Conservation (phyloP, 2,113 vertebrate genomes). For the Serinus canaria region DNA sequence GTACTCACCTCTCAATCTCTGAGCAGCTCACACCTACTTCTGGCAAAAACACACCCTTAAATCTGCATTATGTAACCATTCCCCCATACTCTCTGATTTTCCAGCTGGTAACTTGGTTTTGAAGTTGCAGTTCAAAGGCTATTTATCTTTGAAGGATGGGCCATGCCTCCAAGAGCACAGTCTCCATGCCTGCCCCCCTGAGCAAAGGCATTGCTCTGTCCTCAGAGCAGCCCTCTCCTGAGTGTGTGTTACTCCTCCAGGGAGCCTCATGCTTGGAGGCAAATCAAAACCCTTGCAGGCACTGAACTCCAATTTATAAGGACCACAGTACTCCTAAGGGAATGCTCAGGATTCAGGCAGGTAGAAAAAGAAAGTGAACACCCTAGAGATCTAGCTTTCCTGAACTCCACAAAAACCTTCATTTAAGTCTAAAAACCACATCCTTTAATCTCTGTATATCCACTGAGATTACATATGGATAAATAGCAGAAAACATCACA, state of each 20-base stretch:
- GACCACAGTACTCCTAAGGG: neutral
- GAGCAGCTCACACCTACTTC: neutral
- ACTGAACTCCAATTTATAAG: neutral
- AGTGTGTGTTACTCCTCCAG: neutral
- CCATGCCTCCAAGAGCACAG: neutral
- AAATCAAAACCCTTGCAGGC: neutral
- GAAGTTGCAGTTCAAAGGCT: neutral
- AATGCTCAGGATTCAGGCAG: neutral
- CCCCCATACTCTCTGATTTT: neutral
- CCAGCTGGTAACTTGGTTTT: neutral
- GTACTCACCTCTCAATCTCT: neutral
- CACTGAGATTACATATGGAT: neutral
- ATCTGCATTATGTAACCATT: neutral
- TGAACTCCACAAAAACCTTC: neutral
- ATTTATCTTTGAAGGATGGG: neutral
- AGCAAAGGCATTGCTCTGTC: neutral
- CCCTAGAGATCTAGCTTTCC: neutral
- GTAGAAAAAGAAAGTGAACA: neutral
- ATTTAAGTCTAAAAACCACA: neutral
- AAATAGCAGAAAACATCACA: neutral
- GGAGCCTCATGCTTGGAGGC: neutral
- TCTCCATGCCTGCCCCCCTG: accelerated
- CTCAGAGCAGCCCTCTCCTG: neutral
- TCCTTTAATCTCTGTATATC: neutral
- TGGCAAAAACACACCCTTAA: neutral